Evolutionary conservation across 2,113 vertebrate species (phyloP).

Genomic region (Trogon surrucura): DNA sequence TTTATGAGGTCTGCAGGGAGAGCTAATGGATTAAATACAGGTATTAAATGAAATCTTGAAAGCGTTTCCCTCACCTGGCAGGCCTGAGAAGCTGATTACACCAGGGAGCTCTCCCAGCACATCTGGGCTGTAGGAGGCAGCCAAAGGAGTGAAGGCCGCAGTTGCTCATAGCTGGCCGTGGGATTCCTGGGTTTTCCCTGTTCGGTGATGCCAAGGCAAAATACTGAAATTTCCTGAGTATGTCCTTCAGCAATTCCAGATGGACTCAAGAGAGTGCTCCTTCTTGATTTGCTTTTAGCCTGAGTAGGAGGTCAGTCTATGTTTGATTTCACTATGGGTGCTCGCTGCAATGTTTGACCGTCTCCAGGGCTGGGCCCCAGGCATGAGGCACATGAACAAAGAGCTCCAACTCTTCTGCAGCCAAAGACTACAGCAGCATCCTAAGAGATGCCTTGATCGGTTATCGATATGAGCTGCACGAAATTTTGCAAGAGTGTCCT

Average conservation of each 20-base stretch:
- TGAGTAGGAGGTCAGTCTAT: neutral
- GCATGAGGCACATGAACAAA: rapidly evolving
- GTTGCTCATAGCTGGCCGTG: neutral
- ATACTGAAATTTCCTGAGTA: neutral
- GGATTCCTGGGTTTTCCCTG: conserved; percentile 9
- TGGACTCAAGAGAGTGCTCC: neutral
- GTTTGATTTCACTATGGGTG: neutral
- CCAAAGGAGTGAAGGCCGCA: neutral
- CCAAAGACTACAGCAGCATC: neutral
- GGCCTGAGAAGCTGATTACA: neutral
- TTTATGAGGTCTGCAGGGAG: conserved; percentile 31
- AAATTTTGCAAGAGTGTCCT: neutral
- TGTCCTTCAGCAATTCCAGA: neutral
- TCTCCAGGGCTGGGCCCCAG: neutral
- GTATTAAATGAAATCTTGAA: conserved; percentile 59
- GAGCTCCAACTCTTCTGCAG: rapidly evolving
- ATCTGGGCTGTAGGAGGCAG: neutral
- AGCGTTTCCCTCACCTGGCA: conserved; percentile 42
- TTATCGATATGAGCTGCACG: neutral
- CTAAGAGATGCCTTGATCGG: neutral
- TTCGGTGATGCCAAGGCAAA: neutral
- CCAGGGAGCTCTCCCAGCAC: neutral
- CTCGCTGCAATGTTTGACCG: neutral
- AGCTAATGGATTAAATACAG: conserved; percentile 58
- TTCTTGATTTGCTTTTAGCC: neutral